phyloP scores from a whole-genome alignment of 2,888 invertebrate genomes.

The Apoderus coryli region DNA sequence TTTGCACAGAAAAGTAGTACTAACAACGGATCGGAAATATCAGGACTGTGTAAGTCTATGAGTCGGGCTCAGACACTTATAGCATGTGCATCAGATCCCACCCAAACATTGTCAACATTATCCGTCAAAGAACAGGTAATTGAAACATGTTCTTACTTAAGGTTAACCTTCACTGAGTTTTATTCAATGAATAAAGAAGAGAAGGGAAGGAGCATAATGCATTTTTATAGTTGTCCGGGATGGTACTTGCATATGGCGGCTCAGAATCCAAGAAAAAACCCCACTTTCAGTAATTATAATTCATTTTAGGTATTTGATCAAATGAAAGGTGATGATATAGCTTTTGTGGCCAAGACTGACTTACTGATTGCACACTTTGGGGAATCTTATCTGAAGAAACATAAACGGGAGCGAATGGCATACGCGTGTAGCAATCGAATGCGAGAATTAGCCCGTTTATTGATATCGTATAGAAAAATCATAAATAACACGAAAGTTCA shows the following conservation, averaged over 20 bases:
- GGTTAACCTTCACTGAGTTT: no score
- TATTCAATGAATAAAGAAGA: no score
- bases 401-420: slow-evolving; percentile 8
- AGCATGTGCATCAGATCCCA: neutral
- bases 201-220: no score
- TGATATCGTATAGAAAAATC: slow-evolving; percentile 9
- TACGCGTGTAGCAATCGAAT: slow-evolving; percentile 12
- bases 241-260: no score
- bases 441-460: slow-evolving; percentile 12
- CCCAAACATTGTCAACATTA: neutral
- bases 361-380: slow-evolving; percentile 12
- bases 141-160: no score
- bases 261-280: no score
- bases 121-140: neutral
- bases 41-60: slow-evolving; percentile 1
- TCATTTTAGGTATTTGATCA: neutral
- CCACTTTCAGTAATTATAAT: no score
- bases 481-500: slow-evolving; percentile 5
- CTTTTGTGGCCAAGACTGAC: slow-evolving; percentile 12
- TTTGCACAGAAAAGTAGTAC: neutral
- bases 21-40: no score
- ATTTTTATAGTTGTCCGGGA: no score
- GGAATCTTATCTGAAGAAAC: slow-evolving; percentile 13
- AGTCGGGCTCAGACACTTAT: no score
- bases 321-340: neutral